These are phyloP conservation scores for Thunnus thynnus DNA, from an alignment of 2,113 vertebrate species.

Conservation along the genomic window DNA sequence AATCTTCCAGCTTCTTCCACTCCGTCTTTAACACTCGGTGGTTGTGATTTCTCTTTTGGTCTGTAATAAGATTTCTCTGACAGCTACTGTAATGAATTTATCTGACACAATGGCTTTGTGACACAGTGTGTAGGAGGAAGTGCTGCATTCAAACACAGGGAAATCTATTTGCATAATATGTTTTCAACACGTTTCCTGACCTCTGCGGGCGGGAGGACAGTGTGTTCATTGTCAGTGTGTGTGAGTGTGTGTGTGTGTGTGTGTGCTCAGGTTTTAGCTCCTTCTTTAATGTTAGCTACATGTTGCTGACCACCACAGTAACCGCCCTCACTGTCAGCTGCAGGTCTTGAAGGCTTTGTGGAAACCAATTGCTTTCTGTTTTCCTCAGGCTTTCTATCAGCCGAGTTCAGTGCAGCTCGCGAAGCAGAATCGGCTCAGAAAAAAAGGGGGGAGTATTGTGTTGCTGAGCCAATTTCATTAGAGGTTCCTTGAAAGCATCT, in stretches of 20 bases:
- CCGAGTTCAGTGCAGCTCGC: not conserved
- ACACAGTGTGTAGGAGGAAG: conserved; percentile 6
- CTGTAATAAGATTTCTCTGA: not conserved
- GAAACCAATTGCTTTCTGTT: conserved; percentile 21
- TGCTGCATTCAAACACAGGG: not conserved
- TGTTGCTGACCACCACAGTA: conserved; percentile 12
- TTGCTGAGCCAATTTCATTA: conserved; percentile 32
- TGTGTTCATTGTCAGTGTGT: not conserved
- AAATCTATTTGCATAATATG: not conserved
- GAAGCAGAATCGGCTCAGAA: not conserved
- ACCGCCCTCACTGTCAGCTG: conserved; percentile 16
- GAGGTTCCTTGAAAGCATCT: conserved; percentile 34
- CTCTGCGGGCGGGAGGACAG: not conserved
- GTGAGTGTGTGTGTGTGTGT: not conserved
- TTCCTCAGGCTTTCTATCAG: not conserved
- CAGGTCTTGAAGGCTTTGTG: conserved; percentile 5
- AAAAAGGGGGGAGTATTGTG: not conserved
- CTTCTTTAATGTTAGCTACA: not conserved
- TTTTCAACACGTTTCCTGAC: not conserved
- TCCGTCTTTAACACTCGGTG: not conserved
- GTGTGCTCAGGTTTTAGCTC: not conserved
- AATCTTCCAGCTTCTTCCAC: not conserved
- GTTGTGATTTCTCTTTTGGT: not conserved
- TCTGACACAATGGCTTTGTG: conserved; percentile 24
- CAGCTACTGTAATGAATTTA: conserved; percentile 4